These are phyloP conservation scores for Smithornis capensis DNA, from an alignment of 2,113 vertebrate genomes.

Conservation along the genomic window DNA sequence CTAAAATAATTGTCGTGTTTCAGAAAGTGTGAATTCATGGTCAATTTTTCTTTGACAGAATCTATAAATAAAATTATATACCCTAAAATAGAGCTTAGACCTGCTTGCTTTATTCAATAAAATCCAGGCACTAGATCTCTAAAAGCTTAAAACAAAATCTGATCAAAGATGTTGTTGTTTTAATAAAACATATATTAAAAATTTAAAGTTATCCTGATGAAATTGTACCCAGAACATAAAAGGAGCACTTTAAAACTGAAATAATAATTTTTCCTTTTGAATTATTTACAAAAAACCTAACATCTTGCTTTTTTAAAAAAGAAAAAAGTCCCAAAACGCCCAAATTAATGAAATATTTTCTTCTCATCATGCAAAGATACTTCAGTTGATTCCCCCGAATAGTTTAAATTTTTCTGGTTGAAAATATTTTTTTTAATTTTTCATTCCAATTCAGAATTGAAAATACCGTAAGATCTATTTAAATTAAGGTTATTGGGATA, in stretches of 20 bases:
- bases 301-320: background rate
- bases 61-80: background rate
- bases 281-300: background rate
- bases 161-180: background rate
- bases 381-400: fast-evolving
- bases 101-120: background rate
- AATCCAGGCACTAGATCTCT: background rate
- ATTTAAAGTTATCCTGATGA: background rate
- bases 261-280: background rate
- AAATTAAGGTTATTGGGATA: background rate
- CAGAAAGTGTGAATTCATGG: background rate
- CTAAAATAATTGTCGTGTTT: background rate
- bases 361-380: background rate
- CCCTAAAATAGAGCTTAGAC: background rate
- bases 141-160: background rate
- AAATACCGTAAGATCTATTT: background rate
- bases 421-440: background rate
- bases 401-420: background rate
- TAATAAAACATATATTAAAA: background rate
- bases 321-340: background rate
- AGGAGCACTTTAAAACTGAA: background rate
- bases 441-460: background rate
- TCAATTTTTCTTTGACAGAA: background rate
- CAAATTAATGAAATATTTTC: background rate
- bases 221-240: background rate